These are phyloP conservation scores for Malurus elegans DNA, from an alignment of 2,113 vertebrate species.

Conservation along the genomic window DNA sequence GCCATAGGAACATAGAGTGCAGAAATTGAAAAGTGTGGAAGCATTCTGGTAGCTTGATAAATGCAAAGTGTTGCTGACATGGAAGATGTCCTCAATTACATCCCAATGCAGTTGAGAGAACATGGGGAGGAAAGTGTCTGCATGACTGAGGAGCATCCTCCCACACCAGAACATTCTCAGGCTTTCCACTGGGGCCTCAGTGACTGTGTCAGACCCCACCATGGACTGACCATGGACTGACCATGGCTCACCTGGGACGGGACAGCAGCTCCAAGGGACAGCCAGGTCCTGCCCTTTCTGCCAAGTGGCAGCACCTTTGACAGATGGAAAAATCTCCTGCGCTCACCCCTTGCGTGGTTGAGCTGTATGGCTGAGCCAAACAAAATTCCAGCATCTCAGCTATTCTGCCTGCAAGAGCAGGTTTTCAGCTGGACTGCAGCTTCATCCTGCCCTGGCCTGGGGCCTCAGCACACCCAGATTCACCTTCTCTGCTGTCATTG, in stretches of 20 bases:
- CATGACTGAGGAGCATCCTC: not conserved
- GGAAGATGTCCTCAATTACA: not conserved
- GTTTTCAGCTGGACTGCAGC: not conserved
- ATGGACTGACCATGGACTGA: too few species aligned
- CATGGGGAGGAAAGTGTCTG: accelerated
- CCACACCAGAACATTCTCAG: not conserved
- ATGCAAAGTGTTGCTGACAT: accelerated
- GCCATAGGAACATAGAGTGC: accelerated
- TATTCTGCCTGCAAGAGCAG: not conserved
- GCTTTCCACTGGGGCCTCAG: accelerated
- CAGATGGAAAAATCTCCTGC: not conserved
- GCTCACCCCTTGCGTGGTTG: accelerated
- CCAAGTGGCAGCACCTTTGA: not conserved
- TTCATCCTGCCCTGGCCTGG: not conserved
- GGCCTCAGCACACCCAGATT: not conserved
- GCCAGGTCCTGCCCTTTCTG: not conserved
- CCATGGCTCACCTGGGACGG: accelerated
- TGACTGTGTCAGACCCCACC: accelerated
- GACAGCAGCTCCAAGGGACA: accelerated
- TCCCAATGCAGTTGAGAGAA: not conserved
- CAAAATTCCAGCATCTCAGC: not conserved
- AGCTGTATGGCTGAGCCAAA: not conserved
- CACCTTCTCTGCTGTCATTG: not conserved
- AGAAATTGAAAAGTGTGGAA: not conserved
- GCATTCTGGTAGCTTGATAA: not conserved